Conservation (phyloP, 2,113 vertebrate species). For the Chloebia gouldiae region DNA sequence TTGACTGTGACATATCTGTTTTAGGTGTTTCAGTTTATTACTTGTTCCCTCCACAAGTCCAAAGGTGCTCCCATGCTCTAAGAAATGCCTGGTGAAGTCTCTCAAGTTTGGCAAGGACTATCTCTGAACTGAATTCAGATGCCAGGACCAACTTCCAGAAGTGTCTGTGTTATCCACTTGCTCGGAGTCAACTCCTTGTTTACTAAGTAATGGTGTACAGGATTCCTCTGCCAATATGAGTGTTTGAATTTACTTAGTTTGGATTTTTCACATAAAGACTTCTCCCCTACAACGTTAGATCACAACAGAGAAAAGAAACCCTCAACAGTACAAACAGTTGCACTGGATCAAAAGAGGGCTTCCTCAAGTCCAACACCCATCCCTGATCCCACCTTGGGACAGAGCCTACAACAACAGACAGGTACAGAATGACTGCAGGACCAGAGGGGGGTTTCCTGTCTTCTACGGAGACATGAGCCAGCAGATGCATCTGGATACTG, state of each 20-base stretch:
- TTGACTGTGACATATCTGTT: background rate
- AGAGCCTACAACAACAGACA: background rate
- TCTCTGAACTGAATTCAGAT: background rate
- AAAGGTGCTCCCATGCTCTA: background rate
- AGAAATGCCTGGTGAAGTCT: background rate
- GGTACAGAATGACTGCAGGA: background rate
- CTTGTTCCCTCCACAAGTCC: background rate
- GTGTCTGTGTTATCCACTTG: background rate
- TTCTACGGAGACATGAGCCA: background rate
- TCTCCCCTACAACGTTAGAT: background rate
- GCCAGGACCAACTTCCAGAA: background rate
- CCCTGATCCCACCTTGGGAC: background rate
- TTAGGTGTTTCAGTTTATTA: background rate
- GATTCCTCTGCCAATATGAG: background rate
- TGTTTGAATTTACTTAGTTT: background rate
- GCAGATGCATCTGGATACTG: background rate
- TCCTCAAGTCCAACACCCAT: background rate
- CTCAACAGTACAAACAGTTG: background rate
- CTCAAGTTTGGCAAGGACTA: background rate
- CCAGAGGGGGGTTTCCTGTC: background rate
- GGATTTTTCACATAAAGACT: background rate
- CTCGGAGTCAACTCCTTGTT: background rate
- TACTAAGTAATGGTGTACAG: accelerated
- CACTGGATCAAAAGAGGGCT: background rate
- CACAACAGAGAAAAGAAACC: background rate